Conservation (phyloP, 2,888 invertebrate species). For the Eremobia ochroleuca region DNA sequence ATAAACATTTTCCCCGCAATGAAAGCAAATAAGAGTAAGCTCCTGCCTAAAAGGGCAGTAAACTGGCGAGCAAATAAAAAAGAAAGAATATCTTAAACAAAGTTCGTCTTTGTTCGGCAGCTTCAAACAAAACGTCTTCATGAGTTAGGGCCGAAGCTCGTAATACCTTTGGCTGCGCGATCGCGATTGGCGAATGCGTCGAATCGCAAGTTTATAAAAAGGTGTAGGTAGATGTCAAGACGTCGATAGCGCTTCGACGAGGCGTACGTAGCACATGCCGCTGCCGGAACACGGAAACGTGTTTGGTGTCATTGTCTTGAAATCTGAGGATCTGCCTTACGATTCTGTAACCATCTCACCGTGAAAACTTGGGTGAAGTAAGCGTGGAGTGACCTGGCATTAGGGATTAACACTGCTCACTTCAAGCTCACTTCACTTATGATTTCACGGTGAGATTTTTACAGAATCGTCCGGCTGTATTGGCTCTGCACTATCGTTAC, state of each 20-base stretch:
- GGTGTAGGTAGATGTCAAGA: neutral
- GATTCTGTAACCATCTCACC: too few relatives aligned
- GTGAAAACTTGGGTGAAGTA: too few relatives aligned
- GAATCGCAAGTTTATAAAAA: slow-evolving; percentile 20
- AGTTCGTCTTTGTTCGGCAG: slow-evolving; percentile 62
- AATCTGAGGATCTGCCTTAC: neutral
- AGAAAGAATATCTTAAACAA: slow-evolving; percentile 62
- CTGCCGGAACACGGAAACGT: neutral
- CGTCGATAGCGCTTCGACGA: neutral
- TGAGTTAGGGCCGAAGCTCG: slow-evolving; percentile 45
- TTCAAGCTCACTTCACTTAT: too few relatives aligned
- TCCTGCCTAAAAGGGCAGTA: slow-evolving; percentile 21
- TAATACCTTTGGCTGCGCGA: neutral
- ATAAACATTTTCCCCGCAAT: slow-evolving; percentile 45
- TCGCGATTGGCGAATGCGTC: slow-evolving; percentile 6
- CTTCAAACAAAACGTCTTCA: slow-evolving; percentile 65
- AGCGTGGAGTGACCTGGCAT: too few relatives aligned
- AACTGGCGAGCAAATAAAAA: slow-evolving; percentile 56
- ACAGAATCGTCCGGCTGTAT: too few relatives aligned
- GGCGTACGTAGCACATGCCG: neutral
- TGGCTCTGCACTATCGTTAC: neutral
- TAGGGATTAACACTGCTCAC: too few relatives aligned
- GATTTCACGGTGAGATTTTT: too few relatives aligned
- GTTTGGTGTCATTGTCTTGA: neutral
- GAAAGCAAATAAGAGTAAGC: slow-evolving; percentile 47